A percentile compares a stretch with the other conserved stretches of the same genome.
Conservation (phyloP, 2,888 invertebrate species). For the Drosophila paranaensis region DNA sequence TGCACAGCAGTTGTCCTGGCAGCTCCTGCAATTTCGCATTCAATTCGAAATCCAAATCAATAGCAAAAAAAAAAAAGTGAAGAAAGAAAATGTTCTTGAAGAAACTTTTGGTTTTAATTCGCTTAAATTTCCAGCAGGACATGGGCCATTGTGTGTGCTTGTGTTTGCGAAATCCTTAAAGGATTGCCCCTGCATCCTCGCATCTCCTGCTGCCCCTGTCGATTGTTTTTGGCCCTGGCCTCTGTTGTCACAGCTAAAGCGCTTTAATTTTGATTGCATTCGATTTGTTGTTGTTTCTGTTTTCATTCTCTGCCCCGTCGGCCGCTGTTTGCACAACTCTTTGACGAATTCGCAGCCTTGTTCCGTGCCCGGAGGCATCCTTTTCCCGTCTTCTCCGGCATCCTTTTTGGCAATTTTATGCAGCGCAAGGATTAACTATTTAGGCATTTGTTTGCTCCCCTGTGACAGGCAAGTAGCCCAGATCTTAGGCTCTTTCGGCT, state of each 20-base stretch:
- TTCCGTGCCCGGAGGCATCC: conserved; percentile 39
- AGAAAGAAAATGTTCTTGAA: conserved; percentile 6
- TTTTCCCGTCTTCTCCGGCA: conserved; percentile 27
- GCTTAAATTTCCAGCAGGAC: conserved; percentile 79
- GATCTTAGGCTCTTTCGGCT: conserved; percentile 31
- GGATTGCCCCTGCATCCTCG: conserved; percentile 36
- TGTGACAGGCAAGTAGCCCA: conserved; percentile 66
- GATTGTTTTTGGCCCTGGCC: conserved; percentile 63
- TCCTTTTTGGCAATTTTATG: conserved; percentile 57
- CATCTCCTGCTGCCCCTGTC: conserved; percentile 5
- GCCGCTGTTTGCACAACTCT: conserved; percentile 70
- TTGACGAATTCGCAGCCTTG: conserved; percentile 76
- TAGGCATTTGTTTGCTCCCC: conserved; percentile 51
- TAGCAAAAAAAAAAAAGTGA: conserved; percentile 25
- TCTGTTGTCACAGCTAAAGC: conserved; percentile 79
- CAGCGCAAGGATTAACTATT: conserved; percentile 75
- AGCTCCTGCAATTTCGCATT: conserved; percentile 24
- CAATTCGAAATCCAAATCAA: conserved; percentile 68
- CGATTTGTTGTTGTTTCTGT: conserved; percentile 65
- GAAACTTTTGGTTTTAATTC: conserved; percentile 72
- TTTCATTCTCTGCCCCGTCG: conserved; percentile 30
- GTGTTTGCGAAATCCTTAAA: conserved; percentile 53
- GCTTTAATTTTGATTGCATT: conserved; percentile 81
- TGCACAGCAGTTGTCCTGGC: conserved; percentile 64
- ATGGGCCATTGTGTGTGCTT: conserved; percentile 42